Percentiles rank a stretch among this genome's conserved stretches.
These are phyloP conservation scores for Armadillidium nasatum DNA, from an alignment of 1,140 invertebrate genomes.

Conservation along the genomic window DNA sequence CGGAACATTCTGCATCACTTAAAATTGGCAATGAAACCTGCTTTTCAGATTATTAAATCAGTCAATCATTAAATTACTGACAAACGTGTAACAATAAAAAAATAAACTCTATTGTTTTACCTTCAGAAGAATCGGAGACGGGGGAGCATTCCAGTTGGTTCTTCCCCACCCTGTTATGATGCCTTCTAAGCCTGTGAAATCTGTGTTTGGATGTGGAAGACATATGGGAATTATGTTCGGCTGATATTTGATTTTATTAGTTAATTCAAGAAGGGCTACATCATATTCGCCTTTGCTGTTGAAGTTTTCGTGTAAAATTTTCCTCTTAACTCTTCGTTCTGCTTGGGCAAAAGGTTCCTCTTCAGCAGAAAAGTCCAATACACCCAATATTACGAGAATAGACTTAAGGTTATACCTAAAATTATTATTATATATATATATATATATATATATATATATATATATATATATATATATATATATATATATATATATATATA, in stretches of 20 bases:
- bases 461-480: too few relatives aligned
- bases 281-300: background rate
- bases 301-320: background rate
- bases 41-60: background rate
- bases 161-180: background rate
- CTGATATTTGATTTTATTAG: background rate
- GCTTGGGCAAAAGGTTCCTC: background rate
- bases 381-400: background rate
- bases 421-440: too few relatives aligned
- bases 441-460: too few relatives aligned
- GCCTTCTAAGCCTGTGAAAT: background rate
- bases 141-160: background rate
- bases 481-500: too few relatives aligned
- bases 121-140: background rate
- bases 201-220: background rate
- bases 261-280: background rate
- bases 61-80: background rate
- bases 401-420: background rate
- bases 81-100: background rate
- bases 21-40: background rate
- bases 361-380: background rate
- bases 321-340: background rate
- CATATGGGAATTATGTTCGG: conserved; percentile 1
- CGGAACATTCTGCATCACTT: background rate
- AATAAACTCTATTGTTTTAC: background rate